Evolutionary conservation across 1,140 invertebrate species (phyloP), one percentile per base, ranked within the genome.

Genomic region (Gryon sp.): DNA sequence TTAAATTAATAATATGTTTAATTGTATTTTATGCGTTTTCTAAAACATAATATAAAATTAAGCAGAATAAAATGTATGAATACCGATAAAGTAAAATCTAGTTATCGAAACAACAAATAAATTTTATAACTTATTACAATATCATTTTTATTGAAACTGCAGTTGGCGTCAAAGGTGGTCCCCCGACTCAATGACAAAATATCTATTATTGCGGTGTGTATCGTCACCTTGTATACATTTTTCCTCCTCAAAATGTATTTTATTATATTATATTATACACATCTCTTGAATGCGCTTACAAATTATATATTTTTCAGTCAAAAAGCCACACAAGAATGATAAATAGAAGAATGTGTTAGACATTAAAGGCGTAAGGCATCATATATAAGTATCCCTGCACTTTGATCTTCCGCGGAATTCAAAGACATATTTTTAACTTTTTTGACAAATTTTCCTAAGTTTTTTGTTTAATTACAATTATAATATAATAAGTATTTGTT

Each of bases 291-390:
- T 68, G 62, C 62, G 72, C 46, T 75, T 68, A 75, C 62, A 75
- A 75, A 68, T 75, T 75, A 75, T 75, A 66, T 45, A 73, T n/a
- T 12, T 34, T 75, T 75, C 57, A 38, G 62, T 60, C 57, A 62
- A 66, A 68, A 68, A 75, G 72, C 62, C 46, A 52, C 15, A 59
- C 22, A 32, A 18, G 43, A 55, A 75, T 68, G 62, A 68, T 68
- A 68, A 68, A 75, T 75, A 55, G 46, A 75, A 62, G 55, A 66
- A 55, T 75, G 36, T 52, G 59, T 50, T 36, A n/a, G 43, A 52
- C 24, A 65, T 65, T 74, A 74, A 59, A 74, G 60, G 69, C 30
- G 52, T 60, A 65, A 65, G 57, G 28, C 8, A n/a, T n/a, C n/a
- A n/a, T n/a, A n/a, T 7, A 20, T 46, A 60, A 41, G 14, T 52